Evolutionary conservation across 1,140 invertebrate species (phyloP), one percentile per base, ranked within the genome.

Genomic region (Drosophila eugracilis): DNA sequence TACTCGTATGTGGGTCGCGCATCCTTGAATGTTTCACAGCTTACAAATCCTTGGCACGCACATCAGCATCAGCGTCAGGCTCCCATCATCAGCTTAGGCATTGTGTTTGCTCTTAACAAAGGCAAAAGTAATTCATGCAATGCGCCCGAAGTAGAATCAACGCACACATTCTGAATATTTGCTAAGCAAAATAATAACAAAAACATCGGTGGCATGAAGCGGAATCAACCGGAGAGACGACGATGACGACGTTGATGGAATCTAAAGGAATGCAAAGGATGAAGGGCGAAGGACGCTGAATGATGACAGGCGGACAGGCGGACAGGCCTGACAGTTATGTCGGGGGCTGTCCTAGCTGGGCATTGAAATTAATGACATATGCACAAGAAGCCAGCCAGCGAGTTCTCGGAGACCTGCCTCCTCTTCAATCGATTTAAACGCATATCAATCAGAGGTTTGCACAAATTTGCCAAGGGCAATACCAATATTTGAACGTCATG

Each of bases 281-380:
- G 49, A 47, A 48, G 36, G 45, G 26, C 44, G 59, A 58, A 70
- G 67, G 50, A 58, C 65, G 44, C 47, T 21, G 39, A 9, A n/a
- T n/a, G 28, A 5, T 67, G 66, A 67, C 66, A 69, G 39, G 54
- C 30, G n/a, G 52, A 59, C 28, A 57, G 5, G 5, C 48, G 30
- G 63, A 36, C 49, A 32, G 41, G 44, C 34, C 44, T 69, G 60
- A 45, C 65, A 69, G 59, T 69, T 69, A 60, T 60, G 57, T 59
- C 15, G 50, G 1, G 21, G 19, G 28, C 47, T 36, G 24, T 37
- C 45, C 19, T 19, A 60, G 49, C 65, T 22, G 41, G 45, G 69
- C 59, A 85, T 75, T 72, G 71, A 84, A 85, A 84, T 84, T 84
- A 84, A 84, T 84, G 81, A 80, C 60, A 77, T 72, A 60, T 75